A percentile compares a stretch with the other conserved stretches of the same genome.
phyloP scores from a whole-genome alignment of 2,888 invertebrate species.

The Aphrophora alni region DNA sequence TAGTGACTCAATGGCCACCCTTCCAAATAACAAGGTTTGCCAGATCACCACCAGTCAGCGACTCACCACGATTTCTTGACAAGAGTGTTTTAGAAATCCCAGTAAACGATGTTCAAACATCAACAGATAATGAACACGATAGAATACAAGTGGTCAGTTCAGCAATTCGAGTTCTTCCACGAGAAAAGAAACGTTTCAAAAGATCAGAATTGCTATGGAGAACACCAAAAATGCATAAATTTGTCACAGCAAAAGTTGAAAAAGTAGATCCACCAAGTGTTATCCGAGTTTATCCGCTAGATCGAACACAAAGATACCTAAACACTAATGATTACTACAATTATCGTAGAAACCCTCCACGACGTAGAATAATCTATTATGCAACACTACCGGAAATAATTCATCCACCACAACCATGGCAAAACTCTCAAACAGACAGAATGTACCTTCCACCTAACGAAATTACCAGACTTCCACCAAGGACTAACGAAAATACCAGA shows the following conservation, averaged over 20 bases:
- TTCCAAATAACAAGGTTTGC: neutral
- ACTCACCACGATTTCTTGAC: neutral
- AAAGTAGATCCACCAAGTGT: conserved; percentile 17
- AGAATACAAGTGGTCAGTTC: neutral
- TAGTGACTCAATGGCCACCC: no score
- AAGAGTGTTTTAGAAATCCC: neutral
- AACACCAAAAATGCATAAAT: conserved; percentile 14
- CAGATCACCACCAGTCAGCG: neutral
- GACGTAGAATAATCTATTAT: conserved; percentile 30
- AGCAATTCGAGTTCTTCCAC: neutral
- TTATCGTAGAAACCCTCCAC: neutral
- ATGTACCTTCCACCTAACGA: conserved; percentile 21
- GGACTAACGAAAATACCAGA: conserved; percentile 23
- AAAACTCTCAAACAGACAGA: neutral
- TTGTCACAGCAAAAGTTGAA: conserved; percentile 25
- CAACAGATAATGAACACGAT: neutral
- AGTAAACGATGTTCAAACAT: neutral
- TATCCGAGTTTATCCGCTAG: conserved; percentile 18
- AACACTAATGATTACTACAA: neutral
- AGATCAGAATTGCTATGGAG: conserved; percentile 3
- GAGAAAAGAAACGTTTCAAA: neutral
- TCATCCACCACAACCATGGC: conserved; percentile 2
- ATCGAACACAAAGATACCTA: neutral
- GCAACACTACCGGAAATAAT: conserved; percentile 29
- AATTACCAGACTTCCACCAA: neutral